phyloP scores from a whole-genome alignment of 1,140 invertebrate genomes.

The Drosophila repleta region DNA sequence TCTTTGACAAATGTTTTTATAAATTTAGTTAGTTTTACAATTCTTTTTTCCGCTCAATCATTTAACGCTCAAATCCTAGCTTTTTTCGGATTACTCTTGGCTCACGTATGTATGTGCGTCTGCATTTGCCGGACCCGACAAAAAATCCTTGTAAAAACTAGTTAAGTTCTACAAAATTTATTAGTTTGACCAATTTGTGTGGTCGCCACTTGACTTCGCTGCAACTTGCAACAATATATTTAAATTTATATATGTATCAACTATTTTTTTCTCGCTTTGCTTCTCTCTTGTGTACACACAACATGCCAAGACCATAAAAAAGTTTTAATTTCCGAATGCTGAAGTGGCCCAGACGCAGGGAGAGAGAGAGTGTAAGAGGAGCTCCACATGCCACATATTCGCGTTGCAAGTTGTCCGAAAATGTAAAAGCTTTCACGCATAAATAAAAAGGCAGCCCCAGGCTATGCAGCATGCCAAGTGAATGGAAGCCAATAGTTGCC shows the following conservation, averaged over 20 bases:
- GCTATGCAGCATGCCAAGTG: conserved; percentile 48
- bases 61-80: no score
- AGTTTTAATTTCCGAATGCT: conserved; percentile 62
- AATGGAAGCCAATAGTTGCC: conserved; percentile 21
- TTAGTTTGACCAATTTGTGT: conserved; percentile 50
- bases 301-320: conserved; percentile 60
- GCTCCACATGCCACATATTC: conserved; percentile 29
- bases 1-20: no score
- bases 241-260: conserved; percentile 27
- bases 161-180: conserved; percentile 45
- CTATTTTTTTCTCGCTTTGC: conserved; percentile 30
- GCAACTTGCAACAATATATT: conserved; percentile 36
- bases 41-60: no score
- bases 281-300: conserved; percentile 41
- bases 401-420: conserved; percentile 48
- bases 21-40: no score
- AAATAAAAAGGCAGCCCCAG: conserved; percentile 58
- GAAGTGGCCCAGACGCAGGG: conserved; percentile 47
- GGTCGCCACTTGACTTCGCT: conserved; percentile 34
- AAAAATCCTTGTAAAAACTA: conserved; percentile 26
- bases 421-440: conserved; percentile 65
- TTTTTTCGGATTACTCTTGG: not conserved
- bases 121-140: conserved; percentile 6
- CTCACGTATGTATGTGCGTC: not conserved
- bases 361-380: not conserved